phyloP scores from a whole-genome alignment of 2,113 vertebrate species.

The Carlito syrichta region DNA sequence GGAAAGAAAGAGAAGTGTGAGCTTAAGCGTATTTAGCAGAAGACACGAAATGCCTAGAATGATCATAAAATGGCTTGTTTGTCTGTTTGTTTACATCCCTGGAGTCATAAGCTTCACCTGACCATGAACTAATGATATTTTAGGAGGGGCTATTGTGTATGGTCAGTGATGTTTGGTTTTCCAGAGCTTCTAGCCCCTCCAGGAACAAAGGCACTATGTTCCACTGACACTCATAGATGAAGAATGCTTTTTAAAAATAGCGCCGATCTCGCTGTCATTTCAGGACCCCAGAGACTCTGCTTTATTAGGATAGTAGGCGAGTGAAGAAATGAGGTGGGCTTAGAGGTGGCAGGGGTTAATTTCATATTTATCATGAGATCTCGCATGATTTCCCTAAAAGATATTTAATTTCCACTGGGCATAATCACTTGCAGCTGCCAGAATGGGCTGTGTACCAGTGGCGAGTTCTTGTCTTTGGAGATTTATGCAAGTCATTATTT shows the following conservation, averaged over 20 bases:
- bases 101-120: neutral
- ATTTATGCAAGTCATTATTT: constrained; percentile 81
- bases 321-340: constrained; percentile 58
- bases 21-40: constrained; percentile 37
- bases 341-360: constrained; percentile 75
- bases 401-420: constrained; percentile 80
- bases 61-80: constrained; percentile 61
- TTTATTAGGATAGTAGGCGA: constrained; percentile 60
- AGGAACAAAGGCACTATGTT: constrained; percentile 44
- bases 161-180: constrained; percentile 53
- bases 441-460: constrained; percentile 71
- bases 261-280: constrained; percentile 57
- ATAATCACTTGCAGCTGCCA: constrained; percentile 74
- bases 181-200: constrained; percentile 46
- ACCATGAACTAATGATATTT: constrained; percentile 3
- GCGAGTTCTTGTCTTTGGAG: constrained; percentile 79
- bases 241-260: constrained; percentile 56
- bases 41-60: constrained; percentile 53
- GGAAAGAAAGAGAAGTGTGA: constrained; percentile 47
- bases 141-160: neutral
- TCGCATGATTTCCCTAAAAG: constrained; percentile 74
- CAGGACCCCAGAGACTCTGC: constrained; percentile 63
- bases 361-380: constrained; percentile 73
- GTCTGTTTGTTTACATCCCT: constrained; percentile 56
- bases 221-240: neutral